Evolutionary conservation across 2,888 invertebrate species (phyloP).

Genomic region (Philonicus albiceps): DNA sequence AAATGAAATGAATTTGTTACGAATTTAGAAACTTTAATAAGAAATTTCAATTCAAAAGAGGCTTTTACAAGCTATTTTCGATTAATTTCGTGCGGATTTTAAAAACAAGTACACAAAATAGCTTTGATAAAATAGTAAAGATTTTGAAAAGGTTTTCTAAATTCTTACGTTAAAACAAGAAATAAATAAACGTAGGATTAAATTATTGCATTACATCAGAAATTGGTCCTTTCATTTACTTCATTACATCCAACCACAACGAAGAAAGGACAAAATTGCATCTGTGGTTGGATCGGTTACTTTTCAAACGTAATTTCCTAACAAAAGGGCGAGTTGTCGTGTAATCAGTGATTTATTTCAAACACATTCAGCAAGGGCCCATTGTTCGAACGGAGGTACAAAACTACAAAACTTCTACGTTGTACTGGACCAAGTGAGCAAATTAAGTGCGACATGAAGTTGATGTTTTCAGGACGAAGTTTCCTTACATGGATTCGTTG

Average conservation of each 20-base stretch:
- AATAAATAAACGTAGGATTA: too few species aligned
- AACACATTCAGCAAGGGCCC: background rate
- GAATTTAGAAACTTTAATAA: too few species aligned
- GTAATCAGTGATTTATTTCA: background rate
- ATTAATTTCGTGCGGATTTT: too few species aligned
- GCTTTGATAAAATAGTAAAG: too few species aligned
- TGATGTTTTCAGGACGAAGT: background rate
- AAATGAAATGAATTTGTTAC: too few species aligned
- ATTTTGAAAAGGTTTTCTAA: too few species aligned
- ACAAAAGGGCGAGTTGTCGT: background rate
- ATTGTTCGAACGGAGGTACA: background rate
- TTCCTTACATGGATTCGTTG: background rate
- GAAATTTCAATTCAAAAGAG: too few species aligned
- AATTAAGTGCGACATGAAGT: background rate
- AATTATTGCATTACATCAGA: background rate
- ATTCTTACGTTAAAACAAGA: too few species aligned
- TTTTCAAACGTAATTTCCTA: background rate
- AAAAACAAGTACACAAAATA: too few species aligned
- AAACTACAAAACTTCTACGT: background rate
- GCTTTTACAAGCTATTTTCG: too few species aligned
- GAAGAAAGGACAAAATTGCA: background rate
- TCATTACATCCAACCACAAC: background rate
- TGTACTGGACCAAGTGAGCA: background rate
- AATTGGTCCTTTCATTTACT: background rate
- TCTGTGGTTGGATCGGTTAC: background rate